Evolutionary conservation across 2,888 invertebrate species (phyloP).

Genomic region (Piscicola geometra): DNA sequence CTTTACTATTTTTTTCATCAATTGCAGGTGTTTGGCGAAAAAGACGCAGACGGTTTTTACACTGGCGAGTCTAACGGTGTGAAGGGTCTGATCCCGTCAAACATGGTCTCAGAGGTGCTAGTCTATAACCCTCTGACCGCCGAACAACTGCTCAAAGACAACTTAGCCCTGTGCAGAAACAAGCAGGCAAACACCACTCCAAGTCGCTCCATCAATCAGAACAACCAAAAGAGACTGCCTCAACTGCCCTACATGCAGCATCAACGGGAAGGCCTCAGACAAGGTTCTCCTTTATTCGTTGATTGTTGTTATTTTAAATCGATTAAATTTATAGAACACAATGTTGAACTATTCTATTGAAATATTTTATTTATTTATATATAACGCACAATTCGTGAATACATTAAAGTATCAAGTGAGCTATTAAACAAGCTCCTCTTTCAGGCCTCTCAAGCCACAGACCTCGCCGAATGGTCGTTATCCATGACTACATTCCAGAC

Average conservation of each 20-base stretch:
- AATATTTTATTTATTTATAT: no score
- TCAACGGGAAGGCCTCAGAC: not conserved
- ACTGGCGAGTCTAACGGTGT: conserved; percentile 80
- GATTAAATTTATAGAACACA: no score
- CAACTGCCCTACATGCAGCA: not conserved
- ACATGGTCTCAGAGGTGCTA: conserved; percentile 70
- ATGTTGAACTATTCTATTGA: no score
- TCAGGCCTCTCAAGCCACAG: conserved; percentile 3
- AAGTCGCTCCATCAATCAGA: not conserved
- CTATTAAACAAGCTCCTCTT: no score
- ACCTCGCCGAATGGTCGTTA: conserved; percentile 74
- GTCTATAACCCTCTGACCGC: conserved; percentile 51
- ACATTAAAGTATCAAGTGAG: no score
- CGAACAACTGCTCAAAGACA: conserved; percentile 50
- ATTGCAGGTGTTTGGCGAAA: conserved; percentile 83
- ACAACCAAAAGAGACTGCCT: not conserved
- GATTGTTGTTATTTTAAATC: no score
- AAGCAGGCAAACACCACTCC: conserved; percentile 12
- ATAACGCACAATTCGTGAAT: no score
- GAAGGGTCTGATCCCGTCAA: conserved; percentile 90
- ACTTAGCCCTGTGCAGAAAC: conserved; percentile 36
- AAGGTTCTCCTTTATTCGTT: not conserved
- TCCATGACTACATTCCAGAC: conserved; percentile 98
- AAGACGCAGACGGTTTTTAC: conserved; percentile 98
- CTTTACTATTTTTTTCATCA: not conserved